Evolutionary conservation across 2,113 vertebrate genomes (phyloP), one percentile per base, ranked within the genome.

Genomic region (Amazona guildingii): DNA sequence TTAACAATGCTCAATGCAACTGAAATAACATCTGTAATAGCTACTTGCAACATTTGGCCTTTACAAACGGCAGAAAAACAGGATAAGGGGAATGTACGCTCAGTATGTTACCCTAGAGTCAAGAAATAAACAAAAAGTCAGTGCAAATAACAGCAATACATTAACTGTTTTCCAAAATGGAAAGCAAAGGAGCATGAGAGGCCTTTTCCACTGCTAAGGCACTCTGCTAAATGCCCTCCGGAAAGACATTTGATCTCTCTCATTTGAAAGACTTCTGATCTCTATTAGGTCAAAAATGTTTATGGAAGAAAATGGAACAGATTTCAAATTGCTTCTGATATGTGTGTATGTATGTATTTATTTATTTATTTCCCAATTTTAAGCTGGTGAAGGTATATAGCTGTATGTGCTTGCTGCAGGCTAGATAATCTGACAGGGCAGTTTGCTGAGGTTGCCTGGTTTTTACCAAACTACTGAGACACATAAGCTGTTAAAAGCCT

Each of bases 141-240:
- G n/a, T 66, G 81, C 33, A 87, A 91, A 84, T 29, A 79, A 44
- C 62, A 88, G 29, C 27, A 75, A 37, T 70, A 54, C 35, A 86
- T 92, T 82, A 82, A 54, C 86, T 76, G 25, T 43, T 88, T 77
- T 80, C 41, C 82, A 92, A 86, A 96, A 89, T 35, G 46, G 70
- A 94, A 92, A 95, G 72, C 62, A 77, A 83, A 86, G 59, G 54
- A 74, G 23, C 28, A 4, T 57, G n/a, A 72, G 57, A 87, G 54
- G 59, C 78, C 80, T 85, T 87, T 95, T 88, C 46, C 57, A 90
- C 37, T 67, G 35, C 48, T 90, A 90, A 95, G 19, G 81, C 62
- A 86, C 88, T 96, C 92, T 84, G 75, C 46, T 92, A 96, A 85
- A 92, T 92, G 82, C 94, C 97, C 66, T 92, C 78, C 83, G 51